These are phyloP conservation scores for Stenoptilia bipunctidactyla DNA, from an alignment of 2,888 invertebrate species.

Conservation along the genomic window DNA sequence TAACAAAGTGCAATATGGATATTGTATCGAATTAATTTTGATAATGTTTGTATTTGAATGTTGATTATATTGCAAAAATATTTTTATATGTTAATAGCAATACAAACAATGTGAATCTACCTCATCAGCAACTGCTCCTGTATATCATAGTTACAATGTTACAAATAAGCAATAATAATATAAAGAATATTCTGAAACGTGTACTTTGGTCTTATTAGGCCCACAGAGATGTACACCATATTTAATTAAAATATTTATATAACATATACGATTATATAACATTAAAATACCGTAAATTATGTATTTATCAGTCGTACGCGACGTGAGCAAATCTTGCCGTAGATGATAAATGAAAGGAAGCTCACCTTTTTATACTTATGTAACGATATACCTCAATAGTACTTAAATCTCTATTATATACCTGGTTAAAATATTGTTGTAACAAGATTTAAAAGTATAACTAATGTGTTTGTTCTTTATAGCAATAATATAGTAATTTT, in stretches of 20 bases:
- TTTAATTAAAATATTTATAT: too few relatives aligned
- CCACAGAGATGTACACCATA: too few relatives aligned
- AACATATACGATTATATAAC: too few relatives aligned
- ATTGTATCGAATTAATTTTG: slow-evolving; percentile 56
- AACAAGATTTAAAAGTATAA: slow-evolving; percentile 26
- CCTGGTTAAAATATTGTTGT: background rate
- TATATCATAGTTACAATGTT: background rate
- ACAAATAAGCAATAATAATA: too few relatives aligned
- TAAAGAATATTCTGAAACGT: too few relatives aligned
- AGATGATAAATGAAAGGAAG: too few relatives aligned
- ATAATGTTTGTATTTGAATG: slow-evolving; percentile 67
- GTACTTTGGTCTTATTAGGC: too few relatives aligned
- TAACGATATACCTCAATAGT: too few relatives aligned
- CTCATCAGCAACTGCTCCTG: slow-evolving; percentile 36
- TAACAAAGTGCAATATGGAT: slow-evolving; percentile 54
- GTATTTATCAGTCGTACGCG: too few relatives aligned
- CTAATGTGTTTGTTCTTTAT: slow-evolving; percentile 42
- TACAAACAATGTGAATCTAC: slow-evolving; percentile 57
- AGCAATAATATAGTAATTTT: slow-evolving; percentile 50
- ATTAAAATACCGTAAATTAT: too few relatives aligned
- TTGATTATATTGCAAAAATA: slow-evolving; percentile 68
- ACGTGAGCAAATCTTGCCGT: background rate
- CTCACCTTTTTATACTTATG: too few relatives aligned
- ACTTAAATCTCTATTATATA: too few relatives aligned
- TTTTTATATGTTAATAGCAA: slow-evolving; percentile 64